Evolutionary conservation across 2,797 vertebrate genomes (phyloP).

Genomic region (Danio albolineatus): DNA sequence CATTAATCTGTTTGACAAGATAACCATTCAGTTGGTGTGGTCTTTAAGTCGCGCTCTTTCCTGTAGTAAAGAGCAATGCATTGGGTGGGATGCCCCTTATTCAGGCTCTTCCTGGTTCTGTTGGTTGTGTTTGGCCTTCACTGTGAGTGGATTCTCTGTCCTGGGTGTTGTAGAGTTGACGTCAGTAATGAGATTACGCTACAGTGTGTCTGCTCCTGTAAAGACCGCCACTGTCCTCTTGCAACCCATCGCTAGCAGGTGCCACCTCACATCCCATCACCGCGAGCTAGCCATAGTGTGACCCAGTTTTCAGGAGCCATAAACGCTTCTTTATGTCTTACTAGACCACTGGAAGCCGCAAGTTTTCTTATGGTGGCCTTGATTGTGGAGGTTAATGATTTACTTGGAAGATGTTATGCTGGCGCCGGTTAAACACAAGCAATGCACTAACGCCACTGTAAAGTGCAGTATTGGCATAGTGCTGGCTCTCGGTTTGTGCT

Average conservation of each 20-base stretch:
- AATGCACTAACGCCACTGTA: neutral
- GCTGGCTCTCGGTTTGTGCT: neutral
- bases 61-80: neutral
- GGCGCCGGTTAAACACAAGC: constrained; percentile 1
- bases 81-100: neutral
- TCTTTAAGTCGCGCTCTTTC: neutral
- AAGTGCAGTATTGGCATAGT: constrained; percentile 17
- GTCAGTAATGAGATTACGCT: constrained; percentile 78
- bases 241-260: constrained; percentile 47
- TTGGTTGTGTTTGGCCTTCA: constrained; percentile 51
- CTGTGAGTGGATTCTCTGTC: constrained; percentile 73
- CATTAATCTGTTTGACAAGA: neutral
- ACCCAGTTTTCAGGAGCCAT: constrained; percentile 43
- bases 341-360: constrained; percentile 10
- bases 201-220: constrained; percentile 71
- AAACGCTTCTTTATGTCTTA: constrained; percentile 28
- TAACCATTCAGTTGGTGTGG: neutral
- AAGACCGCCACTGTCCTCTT: constrained; percentile 58
- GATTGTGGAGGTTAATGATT: constrained; percentile 45
- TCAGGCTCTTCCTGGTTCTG: constrained; percentile 10
- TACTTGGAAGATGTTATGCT: constrained; percentile 6
- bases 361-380: constrained; percentile 36
- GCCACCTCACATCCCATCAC: constrained; percentile 37
- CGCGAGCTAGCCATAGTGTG: constrained; percentile 7
- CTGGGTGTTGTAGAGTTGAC: constrained; percentile 68